Evolutionary conservation across 2,797 vertebrate genomes (phyloP).

Genomic region (Heteromormyrus szaboi): DNA sequence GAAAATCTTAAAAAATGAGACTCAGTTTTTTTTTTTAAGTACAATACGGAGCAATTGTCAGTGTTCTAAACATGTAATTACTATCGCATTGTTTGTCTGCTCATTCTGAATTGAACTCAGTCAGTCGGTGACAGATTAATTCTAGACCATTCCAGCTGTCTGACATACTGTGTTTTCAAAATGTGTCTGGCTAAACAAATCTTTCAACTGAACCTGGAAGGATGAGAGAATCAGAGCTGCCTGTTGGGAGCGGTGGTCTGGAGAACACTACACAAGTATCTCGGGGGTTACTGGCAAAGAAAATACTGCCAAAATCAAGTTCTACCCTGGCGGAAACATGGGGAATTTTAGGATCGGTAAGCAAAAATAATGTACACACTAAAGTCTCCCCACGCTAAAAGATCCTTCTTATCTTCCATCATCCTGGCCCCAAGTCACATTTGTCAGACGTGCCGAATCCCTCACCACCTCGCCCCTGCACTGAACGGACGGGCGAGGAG

Average conservation of each 20-base stretch:
- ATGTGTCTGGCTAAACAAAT: neutral
- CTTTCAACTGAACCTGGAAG: constrained; percentile 4
- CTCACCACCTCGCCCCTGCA: constrained; percentile 39
- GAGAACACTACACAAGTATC: neutral
- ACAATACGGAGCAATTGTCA: neutral
- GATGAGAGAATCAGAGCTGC: neutral
- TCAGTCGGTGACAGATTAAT: constrained; percentile 6
- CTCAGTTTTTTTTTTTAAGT: neutral
- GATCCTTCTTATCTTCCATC: constrained; percentile 54
- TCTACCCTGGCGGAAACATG: neutral
- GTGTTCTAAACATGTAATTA: constrained; percentile 10
- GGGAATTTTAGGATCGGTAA: neutral
- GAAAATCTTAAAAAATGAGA: neutral
- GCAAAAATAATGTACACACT: neutral
- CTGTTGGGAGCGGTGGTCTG: neutral
- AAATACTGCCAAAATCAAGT: neutral
- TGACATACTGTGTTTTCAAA: constrained; percentile 10
- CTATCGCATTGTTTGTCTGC: constrained; percentile 10
- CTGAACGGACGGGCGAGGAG: constrained; percentile 42
- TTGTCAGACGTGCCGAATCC: constrained; percentile 49
- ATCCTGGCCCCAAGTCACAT: constrained; percentile 43
- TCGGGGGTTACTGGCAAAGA: neutral
- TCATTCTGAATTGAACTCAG: neutral
- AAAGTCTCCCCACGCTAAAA: neutral
- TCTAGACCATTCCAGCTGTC: constrained; percentile 10